phyloP scores from a whole-genome alignment of 2,797 vertebrate genomes.

The Buceros bicornis region DNA sequence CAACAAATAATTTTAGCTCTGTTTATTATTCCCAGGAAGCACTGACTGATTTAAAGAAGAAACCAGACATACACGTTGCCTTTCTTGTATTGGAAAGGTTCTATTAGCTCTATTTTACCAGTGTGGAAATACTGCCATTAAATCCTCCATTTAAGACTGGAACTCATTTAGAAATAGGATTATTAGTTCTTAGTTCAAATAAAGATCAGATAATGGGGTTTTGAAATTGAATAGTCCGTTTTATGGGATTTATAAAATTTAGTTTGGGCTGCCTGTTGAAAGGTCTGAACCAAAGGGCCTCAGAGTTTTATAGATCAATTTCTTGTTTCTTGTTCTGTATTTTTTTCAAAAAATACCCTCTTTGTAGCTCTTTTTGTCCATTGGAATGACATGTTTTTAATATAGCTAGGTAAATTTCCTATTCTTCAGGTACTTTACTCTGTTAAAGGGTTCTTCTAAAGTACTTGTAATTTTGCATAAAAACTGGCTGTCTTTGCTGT shows the following conservation, averaged over 20 bases:
- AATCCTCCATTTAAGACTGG: not conserved
- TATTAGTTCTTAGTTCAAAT: not conserved
- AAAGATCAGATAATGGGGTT: not conserved
- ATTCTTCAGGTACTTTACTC: not conserved
- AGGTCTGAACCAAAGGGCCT: not conserved
- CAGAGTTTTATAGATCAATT: not conserved
- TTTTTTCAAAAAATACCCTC: not conserved
- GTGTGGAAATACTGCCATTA: not conserved
- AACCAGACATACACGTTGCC: not conserved
- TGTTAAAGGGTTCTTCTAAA: not conserved
- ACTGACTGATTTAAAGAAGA: constrained; percentile 19
- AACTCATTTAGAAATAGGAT: not conserved
- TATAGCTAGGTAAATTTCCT: not conserved
- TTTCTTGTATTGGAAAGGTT: not conserved
- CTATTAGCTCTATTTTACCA: not conserved
- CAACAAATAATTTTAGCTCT: constrained; percentile 18
- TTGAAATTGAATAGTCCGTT: not conserved
- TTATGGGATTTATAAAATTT: not conserved
- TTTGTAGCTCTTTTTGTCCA: not conserved
- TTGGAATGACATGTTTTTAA: not conserved
- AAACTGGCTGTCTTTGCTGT: not conserved
- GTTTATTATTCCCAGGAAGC: constrained; percentile 32
- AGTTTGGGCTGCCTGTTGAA: not conserved
- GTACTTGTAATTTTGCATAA: not conserved
- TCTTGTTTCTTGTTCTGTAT: not conserved